These are phyloP conservation scores for Archegozetes longisetosus DNA, from an alignment of 1,140 invertebrate species.

Conservation along the genomic window DNA sequence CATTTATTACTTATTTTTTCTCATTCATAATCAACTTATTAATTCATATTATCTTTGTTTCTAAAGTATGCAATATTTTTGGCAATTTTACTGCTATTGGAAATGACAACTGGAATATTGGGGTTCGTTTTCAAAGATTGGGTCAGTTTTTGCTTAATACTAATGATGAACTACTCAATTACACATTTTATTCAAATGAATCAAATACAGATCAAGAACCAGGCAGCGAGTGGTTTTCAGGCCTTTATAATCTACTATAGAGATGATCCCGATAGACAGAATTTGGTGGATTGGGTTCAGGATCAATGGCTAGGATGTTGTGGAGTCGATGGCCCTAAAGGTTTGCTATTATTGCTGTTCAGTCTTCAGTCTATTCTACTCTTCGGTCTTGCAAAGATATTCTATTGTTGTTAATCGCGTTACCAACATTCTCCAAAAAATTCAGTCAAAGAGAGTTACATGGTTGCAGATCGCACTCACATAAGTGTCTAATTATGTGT, in stretches of 20 bases:
- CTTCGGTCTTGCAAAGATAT: too few species aligned
- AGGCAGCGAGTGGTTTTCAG: constrained; percentile 77
- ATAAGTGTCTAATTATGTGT: too few species aligned
- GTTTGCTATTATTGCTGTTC: too few species aligned
- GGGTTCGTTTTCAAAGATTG: constrained; percentile 94
- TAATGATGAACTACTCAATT: neutral
- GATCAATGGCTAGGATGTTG: constrained; percentile 94
- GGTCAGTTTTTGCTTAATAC: constrained; percentile 41
- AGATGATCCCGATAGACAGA: constrained; percentile 93
- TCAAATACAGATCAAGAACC: constrained; percentile 57
- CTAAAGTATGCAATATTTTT: constrained; percentile 85
- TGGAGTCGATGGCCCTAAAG: constrained; percentile 75
- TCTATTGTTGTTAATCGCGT: too few species aligned
- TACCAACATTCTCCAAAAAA: too few species aligned
- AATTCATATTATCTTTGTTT: constrained; percentile 20
- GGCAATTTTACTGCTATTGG: constrained; percentile 66
- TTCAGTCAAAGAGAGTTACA: too few species aligned
- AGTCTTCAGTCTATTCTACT: too few species aligned
- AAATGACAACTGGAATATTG: constrained; percentile 75
- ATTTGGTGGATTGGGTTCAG: constrained; percentile 97
- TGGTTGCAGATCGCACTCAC: too few species aligned
- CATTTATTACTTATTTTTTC: neutral
- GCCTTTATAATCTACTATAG: constrained; percentile 88
- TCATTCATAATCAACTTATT: constrained; percentile 8
- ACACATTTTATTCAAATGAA: neutral